Conservation (phyloP, 2,113 vertebrate species). For the Tyrannus savana region DNA sequence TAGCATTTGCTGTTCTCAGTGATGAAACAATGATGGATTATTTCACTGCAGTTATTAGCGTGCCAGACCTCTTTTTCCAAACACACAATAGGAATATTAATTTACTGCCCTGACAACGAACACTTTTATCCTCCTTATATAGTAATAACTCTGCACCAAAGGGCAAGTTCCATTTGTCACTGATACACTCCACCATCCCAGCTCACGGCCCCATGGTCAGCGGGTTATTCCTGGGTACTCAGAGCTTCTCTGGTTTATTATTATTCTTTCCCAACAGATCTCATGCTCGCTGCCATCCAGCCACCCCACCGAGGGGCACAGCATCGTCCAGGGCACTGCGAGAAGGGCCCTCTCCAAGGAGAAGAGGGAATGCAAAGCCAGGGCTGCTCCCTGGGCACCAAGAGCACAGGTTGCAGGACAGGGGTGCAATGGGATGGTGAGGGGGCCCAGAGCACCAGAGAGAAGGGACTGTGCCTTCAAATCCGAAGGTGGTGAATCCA, state of each 20-base stretch:
- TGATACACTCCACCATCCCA: background rate
- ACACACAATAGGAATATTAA: conserved; percentile 42
- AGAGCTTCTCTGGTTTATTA: background rate
- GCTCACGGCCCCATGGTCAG: rapidly evolving
- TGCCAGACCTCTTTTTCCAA: conserved; percentile 22
- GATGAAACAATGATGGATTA: conserved; percentile 34
- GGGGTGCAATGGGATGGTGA: rapidly evolving
- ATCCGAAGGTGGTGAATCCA: background rate
- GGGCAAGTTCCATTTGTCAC: background rate
- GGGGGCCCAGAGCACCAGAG: background rate
- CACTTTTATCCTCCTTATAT: conserved; percentile 30
- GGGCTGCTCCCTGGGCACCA: background rate
- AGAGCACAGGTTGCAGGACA: background rate
- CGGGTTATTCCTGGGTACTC: background rate
- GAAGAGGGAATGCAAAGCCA: background rate
- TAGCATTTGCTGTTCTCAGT: background rate
- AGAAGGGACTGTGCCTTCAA: background rate
- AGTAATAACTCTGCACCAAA: conserved; percentile 22
- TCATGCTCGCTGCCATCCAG: rapidly evolving
- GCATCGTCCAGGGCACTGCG: rapidly evolving
- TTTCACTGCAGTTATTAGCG: background rate
- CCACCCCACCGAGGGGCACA: background rate
- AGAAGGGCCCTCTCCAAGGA: background rate
- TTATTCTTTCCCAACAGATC: background rate
- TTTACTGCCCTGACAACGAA: background rate